A percentile compares a stretch with the other conserved stretches of the same genome.
Conservation (phyloP, 1,140 invertebrate genomes). For the Hycleus cichorii region DNA sequence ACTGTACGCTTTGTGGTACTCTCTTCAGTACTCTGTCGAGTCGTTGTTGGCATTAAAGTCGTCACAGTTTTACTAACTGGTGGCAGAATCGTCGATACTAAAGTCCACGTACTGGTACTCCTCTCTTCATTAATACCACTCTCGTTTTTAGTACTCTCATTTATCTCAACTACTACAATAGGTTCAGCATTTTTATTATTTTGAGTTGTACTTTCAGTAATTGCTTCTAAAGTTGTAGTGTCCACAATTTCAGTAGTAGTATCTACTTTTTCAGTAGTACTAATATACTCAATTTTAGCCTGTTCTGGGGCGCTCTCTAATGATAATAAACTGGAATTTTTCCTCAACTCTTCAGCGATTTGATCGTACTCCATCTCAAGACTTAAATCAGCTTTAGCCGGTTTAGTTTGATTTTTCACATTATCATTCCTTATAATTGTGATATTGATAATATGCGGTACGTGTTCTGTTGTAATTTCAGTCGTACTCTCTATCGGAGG, state of each 20-base stretch:
- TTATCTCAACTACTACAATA: constrained; percentile 20
- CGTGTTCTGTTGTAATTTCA: not conserved
- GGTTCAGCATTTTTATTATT: constrained; percentile 9
- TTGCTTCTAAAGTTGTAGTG: constrained; percentile 5
- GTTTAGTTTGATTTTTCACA: constrained; percentile 14
- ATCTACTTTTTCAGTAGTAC: not conserved
- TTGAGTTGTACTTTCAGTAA: constrained; percentile 9
- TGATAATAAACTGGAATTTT: constrained; percentile 1
- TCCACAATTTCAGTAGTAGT: no score
- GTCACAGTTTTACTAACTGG: not conserved
- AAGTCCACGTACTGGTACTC: constrained; percentile 29
- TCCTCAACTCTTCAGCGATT: not conserved
- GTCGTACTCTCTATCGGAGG: constrained; percentile 15
- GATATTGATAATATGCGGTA: constrained; percentile 19
- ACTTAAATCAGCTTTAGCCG: constrained; percentile 27
- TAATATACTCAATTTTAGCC: constrained; percentile 8
- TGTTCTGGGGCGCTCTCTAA: not conserved
- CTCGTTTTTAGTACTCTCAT: constrained; percentile 14
- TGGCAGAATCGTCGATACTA: constrained; percentile 35
- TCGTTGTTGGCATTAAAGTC: not conserved
- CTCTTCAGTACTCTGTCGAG: not conserved
- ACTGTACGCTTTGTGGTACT: not conserved
- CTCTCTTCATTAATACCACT: constrained; percentile 3
- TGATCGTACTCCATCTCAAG: constrained; percentile 21
- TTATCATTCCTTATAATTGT: constrained; percentile 16